Evolutionary conservation across 1,140 invertebrate species (phyloP), one percentile per base, ranked within the genome.

Genomic region (Copidosoma floridanum): DNA sequence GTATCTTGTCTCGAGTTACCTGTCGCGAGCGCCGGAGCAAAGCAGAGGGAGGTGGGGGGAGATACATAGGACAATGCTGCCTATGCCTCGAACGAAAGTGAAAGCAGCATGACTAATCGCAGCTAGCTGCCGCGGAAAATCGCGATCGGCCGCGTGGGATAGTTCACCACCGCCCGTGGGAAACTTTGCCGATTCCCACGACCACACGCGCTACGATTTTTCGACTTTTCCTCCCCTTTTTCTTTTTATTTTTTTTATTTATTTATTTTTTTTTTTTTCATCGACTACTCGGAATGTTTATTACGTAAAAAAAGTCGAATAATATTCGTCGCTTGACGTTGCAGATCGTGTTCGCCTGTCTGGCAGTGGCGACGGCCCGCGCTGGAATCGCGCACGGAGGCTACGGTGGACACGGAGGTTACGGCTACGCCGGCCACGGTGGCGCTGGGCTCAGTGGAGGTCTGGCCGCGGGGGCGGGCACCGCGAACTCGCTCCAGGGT

Each of bases 341-440:
- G 12, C 61, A 81, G 79, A 74, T 81, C 68, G 79, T 79, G 64
- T 78, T 81, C 75, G 77, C 75, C 67, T 81, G 79, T 69, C 71
- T 81, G 71, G 78, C 79, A 53, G 77, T 81, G 12, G 77, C 79
- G 65, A 74, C 78, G 70, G 79, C 76, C 18, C 76, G 73, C 41
- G 77, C 78, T 58, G 77, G 77, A 63, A 72, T 77, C 64, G 74
- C 73, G n/a, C 75, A 78, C 54, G 77, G 76, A 57, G 74, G 69
- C 50, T 65, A 70, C 53, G 73, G 71, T 52, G 70, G 73, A n/a
- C 61, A 68, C 38, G 76, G 76, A 59, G 74, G 69, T 29, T 64
- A 69, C 56, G 65, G 75, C 24, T 69, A 70, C 61, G 71, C 65
- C 46, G 75, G 76, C 69, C 67, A 57, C 41, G 65, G 69, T 61